phyloP scores from a whole-genome alignment of 2,888 invertebrate species.

The Alloscopus bannaensis region DNA sequence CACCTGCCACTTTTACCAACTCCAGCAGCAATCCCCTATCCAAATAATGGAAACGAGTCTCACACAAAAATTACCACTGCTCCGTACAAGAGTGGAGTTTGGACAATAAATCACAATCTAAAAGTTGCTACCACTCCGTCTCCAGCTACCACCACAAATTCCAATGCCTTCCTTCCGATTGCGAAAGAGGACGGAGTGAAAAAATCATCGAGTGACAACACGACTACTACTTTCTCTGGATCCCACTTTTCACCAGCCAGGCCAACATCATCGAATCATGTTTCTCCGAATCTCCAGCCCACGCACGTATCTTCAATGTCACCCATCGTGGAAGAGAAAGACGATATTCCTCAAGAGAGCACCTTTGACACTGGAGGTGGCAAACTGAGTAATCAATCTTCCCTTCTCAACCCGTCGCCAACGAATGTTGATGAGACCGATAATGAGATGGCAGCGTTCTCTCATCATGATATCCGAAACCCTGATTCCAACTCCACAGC shows the following conservation, averaged over 20 bases:
- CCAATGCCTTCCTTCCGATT: conserved; percentile 30
- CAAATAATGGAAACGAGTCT: conserved; percentile 31
- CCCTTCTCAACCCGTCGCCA: not conserved
- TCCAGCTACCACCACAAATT: conserved; percentile 19
- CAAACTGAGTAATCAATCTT: conserved; percentile 12
- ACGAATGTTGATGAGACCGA: not conserved
- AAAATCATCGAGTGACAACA: conserved; percentile 29
- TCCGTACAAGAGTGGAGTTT: conserved; percentile 16
- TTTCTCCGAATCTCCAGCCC: conserved; percentile 35
- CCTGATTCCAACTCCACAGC: conserved; percentile 17
- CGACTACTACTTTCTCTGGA: not conserved
- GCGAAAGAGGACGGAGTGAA: conserved; percentile 19
- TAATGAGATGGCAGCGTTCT: not conserved
- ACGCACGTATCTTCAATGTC: conserved; percentile 33
- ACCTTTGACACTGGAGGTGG: conserved; percentile 23
- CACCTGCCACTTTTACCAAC: conserved; percentile 49
- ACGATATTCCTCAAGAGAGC: not conserved
- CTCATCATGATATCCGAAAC: not conserved
- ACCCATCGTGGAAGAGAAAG: not conserved
- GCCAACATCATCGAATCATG: too few relatives aligned
- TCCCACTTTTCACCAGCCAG: conserved; percentile 10
- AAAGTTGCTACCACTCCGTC: conserved; percentile 16
- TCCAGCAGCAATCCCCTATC: conserved; percentile 11
- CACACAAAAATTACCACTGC: conserved; percentile 50
- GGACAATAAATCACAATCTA: conserved; percentile 56